Conservation (phyloP, 2,888 invertebrate species). For the Chorisops tibialis region DNA sequence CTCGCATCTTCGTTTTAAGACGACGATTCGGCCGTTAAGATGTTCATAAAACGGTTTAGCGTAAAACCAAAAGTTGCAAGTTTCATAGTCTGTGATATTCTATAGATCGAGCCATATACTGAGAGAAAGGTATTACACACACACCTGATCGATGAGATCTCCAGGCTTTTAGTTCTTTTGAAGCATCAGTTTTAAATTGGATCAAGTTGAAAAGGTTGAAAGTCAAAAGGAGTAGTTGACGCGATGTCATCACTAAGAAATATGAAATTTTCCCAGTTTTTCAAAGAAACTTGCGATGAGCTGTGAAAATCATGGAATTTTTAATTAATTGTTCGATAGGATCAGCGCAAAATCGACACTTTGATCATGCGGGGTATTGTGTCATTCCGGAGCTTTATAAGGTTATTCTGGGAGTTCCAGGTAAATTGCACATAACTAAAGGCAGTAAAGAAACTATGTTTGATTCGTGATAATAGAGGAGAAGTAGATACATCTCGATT, state of each 20-base stretch:
- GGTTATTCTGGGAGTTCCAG: too few relatives aligned
- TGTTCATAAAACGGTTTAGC: too few relatives aligned
- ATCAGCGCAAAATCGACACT: conserved; percentile 16
- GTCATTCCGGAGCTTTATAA: too few relatives aligned
- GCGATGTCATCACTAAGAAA: neutral
- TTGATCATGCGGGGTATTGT: too few relatives aligned
- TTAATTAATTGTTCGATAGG: conserved; percentile 21
- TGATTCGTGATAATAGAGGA: too few relatives aligned
- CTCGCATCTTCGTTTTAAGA: neutral
- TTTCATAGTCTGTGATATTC: too few relatives aligned
- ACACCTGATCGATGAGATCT: neutral
- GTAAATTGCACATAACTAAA: too few relatives aligned
- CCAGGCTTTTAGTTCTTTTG: too few relatives aligned
- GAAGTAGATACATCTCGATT: too few relatives aligned
- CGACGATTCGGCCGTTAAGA: too few relatives aligned
- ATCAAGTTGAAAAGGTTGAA: conserved; percentile 21
- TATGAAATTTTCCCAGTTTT: neutral
- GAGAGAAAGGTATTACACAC: conserved; percentile 9
- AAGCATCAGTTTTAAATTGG: conserved; percentile 3
- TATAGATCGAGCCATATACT: neutral
- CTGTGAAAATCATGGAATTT: conserved; percentile 23
- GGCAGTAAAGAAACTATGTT: too few relatives aligned
- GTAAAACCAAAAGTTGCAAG: too few relatives aligned
- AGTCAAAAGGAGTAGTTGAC: neutral
- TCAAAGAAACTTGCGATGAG: neutral